Evolutionary conservation across 2,797 vertebrate species (phyloP).

Genomic region (Syngnathus rostellatus): DNA sequence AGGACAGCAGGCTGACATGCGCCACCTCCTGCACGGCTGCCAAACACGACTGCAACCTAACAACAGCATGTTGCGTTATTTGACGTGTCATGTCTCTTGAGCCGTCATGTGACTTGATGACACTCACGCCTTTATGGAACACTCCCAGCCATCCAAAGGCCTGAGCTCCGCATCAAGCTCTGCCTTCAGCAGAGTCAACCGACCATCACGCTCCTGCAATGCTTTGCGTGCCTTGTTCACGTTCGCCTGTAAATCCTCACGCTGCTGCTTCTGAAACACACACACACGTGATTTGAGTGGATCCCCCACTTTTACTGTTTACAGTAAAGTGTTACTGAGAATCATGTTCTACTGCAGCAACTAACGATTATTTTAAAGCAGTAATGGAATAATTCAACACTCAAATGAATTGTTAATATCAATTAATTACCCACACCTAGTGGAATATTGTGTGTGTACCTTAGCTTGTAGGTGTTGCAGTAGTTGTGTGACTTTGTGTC

Average conservation of each 20-base stretch:
- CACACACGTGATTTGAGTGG: too few relatives aligned
- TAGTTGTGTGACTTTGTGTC: constrained; percentile 46
- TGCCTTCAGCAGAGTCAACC: constrained; percentile 40
- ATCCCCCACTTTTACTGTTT: too few relatives aligned
- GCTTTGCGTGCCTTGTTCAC: constrained; percentile 51
- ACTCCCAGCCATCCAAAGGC: constrained; percentile 39
- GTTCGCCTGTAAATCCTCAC: constrained; percentile 35
- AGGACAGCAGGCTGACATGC: constrained; percentile 47
- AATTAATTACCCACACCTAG: too few relatives aligned
- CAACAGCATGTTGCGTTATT: not conserved
- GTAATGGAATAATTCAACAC: too few relatives aligned
- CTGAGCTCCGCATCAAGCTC: constrained; percentile 23
- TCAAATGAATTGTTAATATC: too few relatives aligned
- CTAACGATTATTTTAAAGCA: too few relatives aligned
- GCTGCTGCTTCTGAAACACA: constrained; percentile 45
- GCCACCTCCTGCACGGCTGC: constrained; percentile 29
- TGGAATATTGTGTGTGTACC: constrained; percentile 22
- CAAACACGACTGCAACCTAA: constrained; percentile 49
- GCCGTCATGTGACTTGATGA: constrained; percentile 5
- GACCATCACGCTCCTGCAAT: constrained; percentile 44
- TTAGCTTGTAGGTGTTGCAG: constrained; percentile 40
- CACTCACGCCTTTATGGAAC: constrained; percentile 55
- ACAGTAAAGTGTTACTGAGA: too few relatives aligned
- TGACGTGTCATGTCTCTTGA: not conserved
- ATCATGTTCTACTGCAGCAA: too few relatives aligned